These are phyloP conservation scores for Bombus superbus DNA, from an alignment of 1,140 invertebrate genomes.

Conservation along the genomic window DNA sequence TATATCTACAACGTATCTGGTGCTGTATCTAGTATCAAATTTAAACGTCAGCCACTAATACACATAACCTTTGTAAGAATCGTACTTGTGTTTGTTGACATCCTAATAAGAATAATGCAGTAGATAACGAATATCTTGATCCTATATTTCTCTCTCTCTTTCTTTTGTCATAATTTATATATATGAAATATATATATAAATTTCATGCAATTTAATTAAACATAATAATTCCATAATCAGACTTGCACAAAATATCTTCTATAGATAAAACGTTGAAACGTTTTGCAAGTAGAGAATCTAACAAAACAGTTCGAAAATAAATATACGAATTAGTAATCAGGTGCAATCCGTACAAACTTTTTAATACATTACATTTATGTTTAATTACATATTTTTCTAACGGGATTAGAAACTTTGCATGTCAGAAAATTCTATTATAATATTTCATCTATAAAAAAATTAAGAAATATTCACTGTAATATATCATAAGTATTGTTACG, in stretches of 20 bases:
- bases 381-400: background rate
- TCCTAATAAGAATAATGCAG: background rate
- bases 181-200: background rate
- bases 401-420: background rate
- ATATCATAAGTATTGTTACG: background rate
- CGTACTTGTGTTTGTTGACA: background rate
- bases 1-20: background rate
- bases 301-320: constrained; percentile 2
- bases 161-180: background rate
- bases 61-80: constrained; percentile 25
- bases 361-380: background rate
- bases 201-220: background rate
- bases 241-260: background rate
- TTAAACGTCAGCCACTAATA: background rate
- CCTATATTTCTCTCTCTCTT: background rate
- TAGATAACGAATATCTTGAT: background rate
- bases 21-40: background rate
- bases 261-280: background rate
- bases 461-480: background rate
- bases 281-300: background rate
- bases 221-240: background rate
- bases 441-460: background rate
- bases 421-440: background rate
- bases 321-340: background rate
- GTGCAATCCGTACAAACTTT: background rate